Percentiles rank a stretch among this genome's conserved stretches.
phyloP scores from a whole-genome alignment of 2,888 invertebrate genomes.

The Apotomis betuletana region DNA sequence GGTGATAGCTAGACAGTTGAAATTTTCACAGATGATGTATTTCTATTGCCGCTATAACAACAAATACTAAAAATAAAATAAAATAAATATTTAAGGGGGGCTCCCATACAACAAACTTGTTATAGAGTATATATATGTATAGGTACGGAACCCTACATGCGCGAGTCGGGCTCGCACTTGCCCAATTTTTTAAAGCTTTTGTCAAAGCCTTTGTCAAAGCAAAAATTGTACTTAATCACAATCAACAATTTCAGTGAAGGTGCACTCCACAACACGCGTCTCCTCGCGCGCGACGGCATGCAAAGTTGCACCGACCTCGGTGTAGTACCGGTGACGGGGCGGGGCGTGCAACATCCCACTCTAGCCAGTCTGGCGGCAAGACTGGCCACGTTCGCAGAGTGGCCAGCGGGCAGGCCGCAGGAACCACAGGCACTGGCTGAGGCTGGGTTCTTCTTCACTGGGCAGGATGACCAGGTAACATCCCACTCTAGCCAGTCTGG shows the following conservation, averaged over 20 bases:
- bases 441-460: slow-evolving; percentile 95
- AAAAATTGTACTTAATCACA: not conserved
- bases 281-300: slow-evolving; percentile 64
- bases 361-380: slow-evolving; percentile 86
- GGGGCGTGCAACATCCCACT: slow-evolving; percentile 84
- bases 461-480: slow-evolving; percentile 85
- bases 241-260: slow-evolving; percentile 58
- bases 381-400: slow-evolving; percentile 87
- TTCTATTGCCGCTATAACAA: no score
- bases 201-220: no score
- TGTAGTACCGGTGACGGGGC: slow-evolving; percentile 62
- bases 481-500: slow-evolving; percentile 84
- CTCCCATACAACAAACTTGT: no score
- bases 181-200: no score
- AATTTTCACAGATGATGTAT: no score
- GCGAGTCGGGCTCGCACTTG: no score
- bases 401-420: slow-evolving; percentile 91
- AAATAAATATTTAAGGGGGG: no score
- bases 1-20: no score
- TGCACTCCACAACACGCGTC: slow-evolving; percentile 69
- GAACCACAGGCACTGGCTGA: slow-evolving; percentile 90
- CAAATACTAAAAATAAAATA: no score
- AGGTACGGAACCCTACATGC: no score
- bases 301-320: slow-evolving; percentile 65
- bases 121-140: no score